Evolutionary conservation across 2,113 vertebrate genomes (phyloP).

Genomic region (Tetrao urogallus): DNA sequence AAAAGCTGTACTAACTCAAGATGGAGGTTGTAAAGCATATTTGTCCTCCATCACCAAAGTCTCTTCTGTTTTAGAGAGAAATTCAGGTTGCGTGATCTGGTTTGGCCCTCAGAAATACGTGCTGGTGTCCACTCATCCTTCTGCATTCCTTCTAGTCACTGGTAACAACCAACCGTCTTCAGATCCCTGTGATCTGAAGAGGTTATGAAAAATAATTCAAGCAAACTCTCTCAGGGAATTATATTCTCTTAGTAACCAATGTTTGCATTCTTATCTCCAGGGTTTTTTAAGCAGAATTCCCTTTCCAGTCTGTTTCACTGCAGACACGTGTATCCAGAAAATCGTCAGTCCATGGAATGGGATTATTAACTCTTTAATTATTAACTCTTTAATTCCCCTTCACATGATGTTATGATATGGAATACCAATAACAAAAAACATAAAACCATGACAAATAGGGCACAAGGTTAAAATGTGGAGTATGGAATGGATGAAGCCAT

Average conservation of each 20-base stretch:
- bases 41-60: neutral
- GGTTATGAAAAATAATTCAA: neutral
- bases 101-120: neutral
- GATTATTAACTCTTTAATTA: too few species aligned
- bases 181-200: neutral
- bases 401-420: too few species aligned
- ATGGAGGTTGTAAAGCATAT: neutral
- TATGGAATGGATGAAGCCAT: neutral
- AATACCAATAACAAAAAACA: too few species aligned
- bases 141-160: neutral
- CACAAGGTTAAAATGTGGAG: neutral
- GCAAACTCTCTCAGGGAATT: neutral
- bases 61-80: neutral
- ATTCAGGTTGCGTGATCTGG: too few species aligned
- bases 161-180: accelerated
- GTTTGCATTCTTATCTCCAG: neutral
- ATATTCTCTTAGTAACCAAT: accelerated
- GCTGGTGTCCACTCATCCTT: neutral
- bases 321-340: neutral
- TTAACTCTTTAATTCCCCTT: too few species aligned
- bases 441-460: too few species aligned
- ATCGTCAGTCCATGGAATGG: too few species aligned
- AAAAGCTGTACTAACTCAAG: neutral
- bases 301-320: neutral
- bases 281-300: neutral